phyloP scores from a whole-genome alignment of 2,113 vertebrate species.

The Poecile atricapillus region DNA sequence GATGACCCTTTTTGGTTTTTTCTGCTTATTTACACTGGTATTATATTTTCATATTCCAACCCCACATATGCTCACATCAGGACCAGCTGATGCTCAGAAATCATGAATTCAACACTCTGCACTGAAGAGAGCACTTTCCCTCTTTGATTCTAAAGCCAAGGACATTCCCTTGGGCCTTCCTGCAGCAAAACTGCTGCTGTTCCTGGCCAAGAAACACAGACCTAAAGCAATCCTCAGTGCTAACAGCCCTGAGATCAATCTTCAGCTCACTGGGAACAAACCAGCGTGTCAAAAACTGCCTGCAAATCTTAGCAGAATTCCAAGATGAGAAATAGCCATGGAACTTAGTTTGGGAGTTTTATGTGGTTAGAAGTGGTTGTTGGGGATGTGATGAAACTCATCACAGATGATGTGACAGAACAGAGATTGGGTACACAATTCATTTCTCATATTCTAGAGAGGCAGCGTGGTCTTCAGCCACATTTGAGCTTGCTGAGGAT shows the following conservation, averaged over 20 bases:
- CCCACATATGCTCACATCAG: neutral
- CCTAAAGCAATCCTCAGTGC: neutral
- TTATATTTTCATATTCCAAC: neutral
- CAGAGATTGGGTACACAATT: neutral
- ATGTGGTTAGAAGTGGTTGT: neutral
- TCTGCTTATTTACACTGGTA: neutral
- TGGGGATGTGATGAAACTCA: neutral
- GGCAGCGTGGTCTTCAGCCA: neutral
- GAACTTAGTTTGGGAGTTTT: neutral
- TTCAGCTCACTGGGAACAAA: neutral
- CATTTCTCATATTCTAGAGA: neutral
- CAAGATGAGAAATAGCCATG: neutral
- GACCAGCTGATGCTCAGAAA: neutral
- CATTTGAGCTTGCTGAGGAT: neutral
- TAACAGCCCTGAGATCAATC: neutral
- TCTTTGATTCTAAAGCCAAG: neutral
- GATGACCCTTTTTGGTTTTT: neutral
- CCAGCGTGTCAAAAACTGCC: neutral
- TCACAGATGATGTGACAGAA: neutral
- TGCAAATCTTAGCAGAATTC: neutral
- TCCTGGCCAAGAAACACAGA: neutral
- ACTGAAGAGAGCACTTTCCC: neutral
- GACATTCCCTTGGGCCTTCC: neutral
- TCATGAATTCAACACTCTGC: neutral
- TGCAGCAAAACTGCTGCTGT: neutral